A percentile compares a stretch with the other conserved stretches of the same genome.
These are phyloP conservation scores for Salmo trutta DNA, from an alignment of 2,797 vertebrate genomes.

Conservation along the genomic window DNA sequence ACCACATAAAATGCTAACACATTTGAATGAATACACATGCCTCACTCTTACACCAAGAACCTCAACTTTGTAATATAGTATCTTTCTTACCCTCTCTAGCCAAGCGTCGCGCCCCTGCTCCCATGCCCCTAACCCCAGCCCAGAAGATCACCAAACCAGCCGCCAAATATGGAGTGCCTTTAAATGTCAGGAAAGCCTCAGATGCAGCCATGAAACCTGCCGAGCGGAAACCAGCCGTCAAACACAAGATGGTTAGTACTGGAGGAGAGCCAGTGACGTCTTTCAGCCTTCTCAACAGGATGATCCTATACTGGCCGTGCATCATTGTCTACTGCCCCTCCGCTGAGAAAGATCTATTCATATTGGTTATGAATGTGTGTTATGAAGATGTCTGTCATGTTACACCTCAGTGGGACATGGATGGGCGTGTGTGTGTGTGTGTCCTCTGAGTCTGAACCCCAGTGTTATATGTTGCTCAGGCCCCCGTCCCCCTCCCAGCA, in stretches of 20 bases:
- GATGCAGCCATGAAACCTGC: constrained; percentile 78
- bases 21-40: background rate
- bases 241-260: constrained; percentile 82
- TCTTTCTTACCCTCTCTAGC: constrained; percentile 60
- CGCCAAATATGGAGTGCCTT: constrained; percentile 97
- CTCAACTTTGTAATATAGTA: background rate
- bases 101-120: constrained; percentile 83
- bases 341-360: background rate
- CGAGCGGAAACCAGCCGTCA: constrained; percentile 80
- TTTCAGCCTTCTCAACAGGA: background rate
- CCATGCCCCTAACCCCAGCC: constrained; percentile 72
- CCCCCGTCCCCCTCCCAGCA: constrained; percentile 78
- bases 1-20: background rate
- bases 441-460: constrained; percentile 84
- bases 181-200: constrained; percentile 80
- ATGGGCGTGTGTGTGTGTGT: constrained; percentile 29
- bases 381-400: constrained; percentile 3
- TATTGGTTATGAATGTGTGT: background rate
- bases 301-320: background rate
- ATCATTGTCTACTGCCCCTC: background rate
- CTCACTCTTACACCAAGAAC: background rate
- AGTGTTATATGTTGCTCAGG: constrained; percentile 87
- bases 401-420: background rate
- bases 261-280: background rate
- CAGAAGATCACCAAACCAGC: constrained; percentile 97